Conservation (phyloP, 2,888 invertebrate species). For the Cheilosia pagana region DNA sequence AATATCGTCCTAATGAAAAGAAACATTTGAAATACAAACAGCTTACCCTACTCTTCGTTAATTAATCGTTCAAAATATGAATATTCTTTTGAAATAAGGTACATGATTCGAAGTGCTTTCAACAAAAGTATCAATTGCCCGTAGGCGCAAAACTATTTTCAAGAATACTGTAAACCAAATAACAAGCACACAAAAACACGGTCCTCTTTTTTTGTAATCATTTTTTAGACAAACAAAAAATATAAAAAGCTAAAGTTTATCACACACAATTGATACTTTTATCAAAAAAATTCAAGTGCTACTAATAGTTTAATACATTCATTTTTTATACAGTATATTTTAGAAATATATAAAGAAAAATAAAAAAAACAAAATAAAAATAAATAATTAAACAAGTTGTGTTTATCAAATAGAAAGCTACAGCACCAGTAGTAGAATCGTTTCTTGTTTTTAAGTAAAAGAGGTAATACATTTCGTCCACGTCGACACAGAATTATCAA, state of each 20-base stretch:
- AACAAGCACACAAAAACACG: constrained; percentile 6
- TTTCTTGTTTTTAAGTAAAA: constrained; percentile 62
- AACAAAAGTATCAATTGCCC: constrained; percentile 32
- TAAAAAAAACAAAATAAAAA: constrained; percentile 25
- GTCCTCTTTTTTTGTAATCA: background rate
- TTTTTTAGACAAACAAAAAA: background rate
- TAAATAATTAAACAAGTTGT: constrained; percentile 46
- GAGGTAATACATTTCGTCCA: constrained; percentile 70
- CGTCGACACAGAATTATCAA: constrained; percentile 31
- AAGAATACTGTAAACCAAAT: constrained; percentile 1
- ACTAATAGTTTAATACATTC: constrained; percentile 27
- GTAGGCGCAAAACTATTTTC: background rate
- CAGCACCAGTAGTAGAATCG: constrained; percentile 71
- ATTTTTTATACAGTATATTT: constrained; percentile 17
- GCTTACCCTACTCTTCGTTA: constrained; percentile 1
- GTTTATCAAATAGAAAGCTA: constrained; percentile 62
- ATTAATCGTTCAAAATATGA: constrained; percentile 15
- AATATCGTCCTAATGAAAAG: too few species aligned
- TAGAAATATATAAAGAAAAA: constrained; percentile 21
- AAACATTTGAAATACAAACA: background rate
- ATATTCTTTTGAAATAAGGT: constrained; percentile 36
- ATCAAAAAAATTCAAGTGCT: constrained; percentile 21
- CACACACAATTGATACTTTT: constrained; percentile 29
- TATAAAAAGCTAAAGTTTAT: background rate
- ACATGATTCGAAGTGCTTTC: constrained; percentile 32